Evolutionary conservation across 2,113 vertebrate genomes (phyloP), one percentile per base, ranked within the genome.

Genomic region (Fregata magnificens): DNA sequence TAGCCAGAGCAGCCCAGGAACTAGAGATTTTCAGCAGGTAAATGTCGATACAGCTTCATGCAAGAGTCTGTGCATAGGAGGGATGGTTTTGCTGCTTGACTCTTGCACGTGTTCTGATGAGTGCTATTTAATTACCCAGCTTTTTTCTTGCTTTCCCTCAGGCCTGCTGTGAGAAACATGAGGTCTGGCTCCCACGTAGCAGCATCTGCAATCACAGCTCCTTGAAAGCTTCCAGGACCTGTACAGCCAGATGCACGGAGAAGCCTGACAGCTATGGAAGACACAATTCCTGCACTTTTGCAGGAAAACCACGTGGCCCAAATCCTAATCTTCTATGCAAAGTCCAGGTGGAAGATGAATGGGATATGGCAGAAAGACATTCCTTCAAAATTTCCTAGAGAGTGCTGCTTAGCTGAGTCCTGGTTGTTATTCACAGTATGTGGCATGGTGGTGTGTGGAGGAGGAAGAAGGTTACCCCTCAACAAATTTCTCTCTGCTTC

Each of bases 111-210:
- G 58, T 73, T 92, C 82, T 90, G 74, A 77, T 0, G 3, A 76
- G 53, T 65, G 13, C 20, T 88, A 4, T 87, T 76, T 79, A 85
- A 76, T 95, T 77, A 77, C 12, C 29, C 40, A 62, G 13, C 6
- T 38, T 73, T 95, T 90, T 90, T 85, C 55, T 78, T 94, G 25
- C 49, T 59, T 96, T 80, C 47, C 77, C n/a, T 86, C 50, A 95
- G 94, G 34, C 22, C 55, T 77, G 20, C 78, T 58, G 16, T 19
- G 80, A 76, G 53, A 82, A 96, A 65, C 19, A 7, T 3, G 44
- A 94, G 26, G 40, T 56, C 44, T 76, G 4, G 1, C 19, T 94
- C 45, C 61, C 32, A 63, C 1, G 7, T 53, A 59, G n/a, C 86
- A 66, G n/a, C 3, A 4, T 65, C 71, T 93, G 45, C 73, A 85